These are phyloP conservation scores for Agelastica alni DNA, from an alignment of 2,888 invertebrate genomes.

Conservation along the genomic window DNA sequence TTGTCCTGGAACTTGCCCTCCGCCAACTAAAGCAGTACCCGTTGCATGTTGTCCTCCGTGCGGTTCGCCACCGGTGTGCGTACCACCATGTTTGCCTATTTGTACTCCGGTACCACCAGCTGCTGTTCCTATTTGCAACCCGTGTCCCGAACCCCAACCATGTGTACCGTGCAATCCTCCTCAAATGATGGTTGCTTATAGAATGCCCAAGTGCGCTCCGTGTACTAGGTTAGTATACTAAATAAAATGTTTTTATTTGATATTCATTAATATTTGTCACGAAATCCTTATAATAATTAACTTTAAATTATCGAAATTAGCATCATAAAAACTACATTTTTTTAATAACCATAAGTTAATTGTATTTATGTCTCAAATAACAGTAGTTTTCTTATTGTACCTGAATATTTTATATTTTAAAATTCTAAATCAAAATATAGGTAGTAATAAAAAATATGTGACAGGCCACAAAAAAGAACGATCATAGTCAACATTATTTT, in stretches of 20 bases:
- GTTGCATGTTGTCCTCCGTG: conserved; percentile 32
- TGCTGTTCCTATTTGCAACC: conserved; percentile 59
- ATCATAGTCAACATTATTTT: too few relatives aligned
- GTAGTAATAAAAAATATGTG: too few relatives aligned
- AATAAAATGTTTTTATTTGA: too few relatives aligned
- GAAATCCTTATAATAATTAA: background rate
- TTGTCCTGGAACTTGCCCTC: conserved; percentile 31
- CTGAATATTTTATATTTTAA: too few relatives aligned
- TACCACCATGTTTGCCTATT: conserved; percentile 59
- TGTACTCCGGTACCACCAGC: conserved; percentile 58
- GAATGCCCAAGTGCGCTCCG: conserved; percentile 44
- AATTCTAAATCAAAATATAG: too few relatives aligned
- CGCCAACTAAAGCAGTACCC: conserved; percentile 43
- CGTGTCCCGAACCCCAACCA: conserved; percentile 61
- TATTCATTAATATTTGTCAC: too few relatives aligned
- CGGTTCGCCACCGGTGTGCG: conserved; percentile 56
- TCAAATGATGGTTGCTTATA: conserved; percentile 63
- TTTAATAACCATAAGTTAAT: too few relatives aligned
- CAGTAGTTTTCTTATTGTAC: too few relatives aligned
- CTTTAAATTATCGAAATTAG: conserved; percentile 36
- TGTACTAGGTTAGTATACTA: background rate
- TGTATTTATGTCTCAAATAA: too few relatives aligned
- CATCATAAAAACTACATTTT: too few relatives aligned
- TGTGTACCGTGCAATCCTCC: conserved; percentile 63
- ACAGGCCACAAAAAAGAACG: too few relatives aligned